These are phyloP conservation scores for Podiceps cristatus DNA, from an alignment of 2,113 vertebrate species.

Conservation along the genomic window DNA sequence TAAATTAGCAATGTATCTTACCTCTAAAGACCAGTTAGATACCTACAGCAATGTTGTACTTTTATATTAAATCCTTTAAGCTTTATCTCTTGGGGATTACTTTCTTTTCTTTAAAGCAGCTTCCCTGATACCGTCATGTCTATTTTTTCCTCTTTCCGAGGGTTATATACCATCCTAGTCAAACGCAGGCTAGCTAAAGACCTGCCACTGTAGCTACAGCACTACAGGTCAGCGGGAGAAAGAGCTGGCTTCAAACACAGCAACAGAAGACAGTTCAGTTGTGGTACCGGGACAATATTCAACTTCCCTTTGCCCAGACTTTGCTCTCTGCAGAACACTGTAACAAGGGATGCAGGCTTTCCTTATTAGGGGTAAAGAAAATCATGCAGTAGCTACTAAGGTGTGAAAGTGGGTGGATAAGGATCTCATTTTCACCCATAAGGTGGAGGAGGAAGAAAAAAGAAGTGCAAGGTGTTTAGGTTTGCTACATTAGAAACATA, in stretches of 20 bases:
- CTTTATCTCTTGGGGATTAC: background rate
- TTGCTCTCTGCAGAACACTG: background rate
- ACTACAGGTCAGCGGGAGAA: background rate
- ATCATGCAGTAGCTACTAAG: background rate
- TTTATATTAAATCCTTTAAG: background rate
- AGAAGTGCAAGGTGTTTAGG: background rate
- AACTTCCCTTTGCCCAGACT: background rate
- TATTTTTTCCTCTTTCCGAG: background rate
- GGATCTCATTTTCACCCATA: background rate
- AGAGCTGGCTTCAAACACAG: background rate
- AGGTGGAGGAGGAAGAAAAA: background rate
- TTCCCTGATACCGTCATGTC: background rate
- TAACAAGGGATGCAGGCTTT: background rate
- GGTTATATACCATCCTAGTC: background rate
- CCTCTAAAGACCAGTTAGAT: background rate
- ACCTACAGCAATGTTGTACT: background rate
- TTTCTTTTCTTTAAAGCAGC: background rate
- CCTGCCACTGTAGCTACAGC: background rate
- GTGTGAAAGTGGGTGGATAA: background rate
- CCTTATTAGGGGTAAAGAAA: background rate
- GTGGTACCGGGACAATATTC: background rate
- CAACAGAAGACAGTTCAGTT: background rate
- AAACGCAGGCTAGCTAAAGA: background rate
- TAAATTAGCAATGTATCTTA: background rate
- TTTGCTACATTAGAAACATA: background rate